Conservation (phyloP, 2,113 vertebrate genomes). For the Regulus satrapa region DNA sequence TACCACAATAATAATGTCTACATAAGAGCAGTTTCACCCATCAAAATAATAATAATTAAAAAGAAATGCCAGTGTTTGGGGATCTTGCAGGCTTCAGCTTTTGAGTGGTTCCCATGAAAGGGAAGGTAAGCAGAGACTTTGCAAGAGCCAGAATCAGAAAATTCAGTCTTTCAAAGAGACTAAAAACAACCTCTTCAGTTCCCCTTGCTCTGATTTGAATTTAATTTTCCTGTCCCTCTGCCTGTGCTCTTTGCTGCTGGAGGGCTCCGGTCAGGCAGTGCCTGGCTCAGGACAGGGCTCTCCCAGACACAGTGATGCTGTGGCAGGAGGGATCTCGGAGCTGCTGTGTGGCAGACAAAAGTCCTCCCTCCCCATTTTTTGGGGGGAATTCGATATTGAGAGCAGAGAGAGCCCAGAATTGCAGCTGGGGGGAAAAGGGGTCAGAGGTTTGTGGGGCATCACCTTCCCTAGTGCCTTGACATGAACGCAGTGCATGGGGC, state of each 20-base stretch:
- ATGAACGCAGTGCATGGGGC: neutral
- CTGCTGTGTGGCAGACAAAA: neutral
- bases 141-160: neutral
- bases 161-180: neutral
- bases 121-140: neutral
- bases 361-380: neutral
- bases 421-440: neutral
- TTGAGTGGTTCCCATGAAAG: neutral
- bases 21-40: neutral
- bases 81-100: neutral
- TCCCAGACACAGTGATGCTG: neutral
- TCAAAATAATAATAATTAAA: neutral
- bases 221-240: neutral
- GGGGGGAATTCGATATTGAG: neutral
- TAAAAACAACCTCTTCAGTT: neutral
- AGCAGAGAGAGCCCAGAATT: neutral
- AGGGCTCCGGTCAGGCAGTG: neutral
- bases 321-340: neutral
- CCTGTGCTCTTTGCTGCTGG: neutral
- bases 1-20: neutral
- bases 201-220: fast-evolving
- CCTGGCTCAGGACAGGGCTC: neutral
- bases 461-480: neutral
- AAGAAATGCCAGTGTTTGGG: neutral
- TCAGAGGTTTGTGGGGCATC: neutral